These are phyloP conservation scores for Gallinago undulata DNA, from an alignment of 2,113 vertebrate species.

Conservation along the genomic window DNA sequence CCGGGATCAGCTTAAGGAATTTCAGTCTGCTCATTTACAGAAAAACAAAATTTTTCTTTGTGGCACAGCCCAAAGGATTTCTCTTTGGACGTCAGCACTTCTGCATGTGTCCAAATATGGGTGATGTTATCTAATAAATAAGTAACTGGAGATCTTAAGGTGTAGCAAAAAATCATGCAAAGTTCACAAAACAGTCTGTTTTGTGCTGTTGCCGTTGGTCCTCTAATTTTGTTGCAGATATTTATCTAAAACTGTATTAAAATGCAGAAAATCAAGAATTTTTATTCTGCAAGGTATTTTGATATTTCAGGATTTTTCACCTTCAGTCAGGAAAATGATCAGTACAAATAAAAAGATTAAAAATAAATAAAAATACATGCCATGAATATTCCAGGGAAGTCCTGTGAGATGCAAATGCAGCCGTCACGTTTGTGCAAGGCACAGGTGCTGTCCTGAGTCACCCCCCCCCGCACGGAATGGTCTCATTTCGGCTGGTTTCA, in stretches of 20 bases:
- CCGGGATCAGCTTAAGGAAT: background rate
- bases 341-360: background rate
- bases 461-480: background rate
- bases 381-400: background rate
- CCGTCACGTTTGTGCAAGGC: background rate
- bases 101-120: rapidly evolving
- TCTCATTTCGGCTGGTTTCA: background rate
- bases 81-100: background rate
- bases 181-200: background rate
- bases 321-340: background rate
- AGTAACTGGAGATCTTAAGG: background rate
- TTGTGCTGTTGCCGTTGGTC: background rate
- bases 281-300: background rate
- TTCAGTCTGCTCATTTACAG: background rate
- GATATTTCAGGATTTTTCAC: background rate
- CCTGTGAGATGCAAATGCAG: background rate
- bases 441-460: rapidly evolving
- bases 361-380: background rate
- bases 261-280: background rate
- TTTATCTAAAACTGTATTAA: background rate
- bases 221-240: background rate
- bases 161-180: too few species aligned
- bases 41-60: background rate
- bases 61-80: background rate
- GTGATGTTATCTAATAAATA: background rate